Evolutionary conservation across 2,888 invertebrate genomes (phyloP).

Genomic region (Globia sparganii): DNA sequence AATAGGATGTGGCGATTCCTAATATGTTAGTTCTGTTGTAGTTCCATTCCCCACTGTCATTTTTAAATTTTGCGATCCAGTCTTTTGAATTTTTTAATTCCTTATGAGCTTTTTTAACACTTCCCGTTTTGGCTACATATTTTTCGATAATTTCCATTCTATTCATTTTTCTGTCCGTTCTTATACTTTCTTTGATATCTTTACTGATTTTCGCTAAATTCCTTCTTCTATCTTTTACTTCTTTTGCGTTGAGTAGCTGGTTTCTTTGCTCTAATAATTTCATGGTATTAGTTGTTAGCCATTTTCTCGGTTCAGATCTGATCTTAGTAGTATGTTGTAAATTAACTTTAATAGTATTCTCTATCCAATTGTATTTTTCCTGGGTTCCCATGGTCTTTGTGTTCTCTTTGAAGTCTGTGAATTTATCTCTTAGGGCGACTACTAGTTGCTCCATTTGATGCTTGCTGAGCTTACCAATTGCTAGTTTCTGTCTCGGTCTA

Average conservation of each 20-base stretch:
- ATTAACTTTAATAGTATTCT: neutral
- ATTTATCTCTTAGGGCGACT: neutral
- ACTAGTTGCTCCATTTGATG: neutral
- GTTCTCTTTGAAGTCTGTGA: too few relatives aligned
- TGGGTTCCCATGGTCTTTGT: neutral
- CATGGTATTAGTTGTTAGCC: neutral
- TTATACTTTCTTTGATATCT: slow-evolving; percentile 9
- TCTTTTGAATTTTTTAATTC: neutral
- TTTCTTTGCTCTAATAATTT: slow-evolving; percentile 9
- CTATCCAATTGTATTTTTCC: slow-evolving; percentile 12
- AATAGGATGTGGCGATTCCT: neutral
- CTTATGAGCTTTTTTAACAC: neutral
- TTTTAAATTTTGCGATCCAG: slow-evolving; percentile 5
- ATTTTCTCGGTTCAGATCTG: neutral
- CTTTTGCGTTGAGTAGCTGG: neutral
- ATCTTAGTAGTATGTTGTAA: neutral
- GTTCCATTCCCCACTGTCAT: neutral
- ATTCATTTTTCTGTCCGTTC: neutral
- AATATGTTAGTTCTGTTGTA: neutral
- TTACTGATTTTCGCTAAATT: neutral
- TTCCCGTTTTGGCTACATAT: neutral
- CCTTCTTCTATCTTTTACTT: slow-evolving; percentile 1
- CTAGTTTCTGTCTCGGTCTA: neutral
- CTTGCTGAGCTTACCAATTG: neutral
- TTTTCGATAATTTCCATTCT: slow-evolving; percentile 4